phyloP scores from a whole-genome alignment of 2,888 invertebrate genomes.

The Fissipunctia ypsillon region DNA sequence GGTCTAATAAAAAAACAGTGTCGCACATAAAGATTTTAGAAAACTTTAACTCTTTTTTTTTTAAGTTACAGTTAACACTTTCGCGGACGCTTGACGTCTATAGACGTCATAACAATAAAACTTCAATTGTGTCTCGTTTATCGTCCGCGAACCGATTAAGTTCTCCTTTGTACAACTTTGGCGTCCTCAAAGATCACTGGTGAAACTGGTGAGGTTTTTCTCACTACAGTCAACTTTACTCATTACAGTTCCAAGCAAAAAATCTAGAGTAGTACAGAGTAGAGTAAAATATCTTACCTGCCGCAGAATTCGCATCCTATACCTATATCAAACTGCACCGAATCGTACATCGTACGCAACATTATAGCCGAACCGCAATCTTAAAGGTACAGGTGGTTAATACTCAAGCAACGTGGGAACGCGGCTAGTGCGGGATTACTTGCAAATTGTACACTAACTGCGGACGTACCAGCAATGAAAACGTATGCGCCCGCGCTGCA shows the following conservation, averaged over 20 bases:
- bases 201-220: neutral
- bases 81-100: no score
- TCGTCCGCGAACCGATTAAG: no score
- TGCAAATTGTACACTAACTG: conserved; percentile 76
- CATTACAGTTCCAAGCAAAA: no score
- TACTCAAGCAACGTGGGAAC: conserved; percentile 64
- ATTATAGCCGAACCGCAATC: conserved; percentile 46
- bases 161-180: neutral
- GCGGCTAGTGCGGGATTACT: conserved; percentile 69
- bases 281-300: no score
- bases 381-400: conserved; percentile 45
- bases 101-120: no score
- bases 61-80: no score
- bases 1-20: neutral
- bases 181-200: neutral
- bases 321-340: conserved; percentile 10
- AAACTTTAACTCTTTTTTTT: no score
- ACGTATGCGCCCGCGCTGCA: conserved; percentile 60
- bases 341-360: conserved; percentile 39
- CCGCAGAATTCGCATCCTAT: conserved; percentile 1
- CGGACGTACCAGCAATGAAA: conserved; percentile 62
- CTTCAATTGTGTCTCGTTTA: no score
- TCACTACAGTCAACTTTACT: no score
- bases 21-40: no score
- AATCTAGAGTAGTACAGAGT: no score